Conservation (phyloP, 1,140 invertebrate genomes). For the Camponotus floridanus region DNA sequence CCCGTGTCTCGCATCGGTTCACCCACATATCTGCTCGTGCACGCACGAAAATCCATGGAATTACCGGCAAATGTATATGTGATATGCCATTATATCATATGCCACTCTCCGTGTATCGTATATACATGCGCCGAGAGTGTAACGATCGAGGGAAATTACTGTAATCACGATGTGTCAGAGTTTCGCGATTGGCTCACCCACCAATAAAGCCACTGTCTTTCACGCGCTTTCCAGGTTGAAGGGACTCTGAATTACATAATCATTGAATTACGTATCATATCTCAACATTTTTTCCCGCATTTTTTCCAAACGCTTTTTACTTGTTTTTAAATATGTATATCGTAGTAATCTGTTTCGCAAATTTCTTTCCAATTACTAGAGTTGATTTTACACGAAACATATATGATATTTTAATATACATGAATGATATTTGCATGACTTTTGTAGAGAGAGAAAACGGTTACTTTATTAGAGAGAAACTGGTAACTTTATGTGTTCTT, state of each 20-base stretch:
- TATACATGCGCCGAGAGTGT: conserved; percentile 24
- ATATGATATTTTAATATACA: neutral
- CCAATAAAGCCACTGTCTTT: conserved; percentile 6
- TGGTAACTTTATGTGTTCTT: neutral
- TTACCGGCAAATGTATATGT: neutral
- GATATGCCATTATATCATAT: neutral
- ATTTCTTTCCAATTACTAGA: neutral
- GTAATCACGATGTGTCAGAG: conserved; percentile 32
- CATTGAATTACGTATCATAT: neutral
- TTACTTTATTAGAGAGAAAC: neutral
- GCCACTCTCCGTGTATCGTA: neutral
- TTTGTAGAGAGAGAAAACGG: neutral
- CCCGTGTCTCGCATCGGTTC: conserved; percentile 29
- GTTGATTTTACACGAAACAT: neutral
- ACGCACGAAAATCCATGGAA: conserved; percentile 11
- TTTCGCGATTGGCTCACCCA: conserved; percentile 28
- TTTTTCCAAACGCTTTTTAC: neutral
- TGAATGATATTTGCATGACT: neutral
- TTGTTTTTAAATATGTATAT: neutral
- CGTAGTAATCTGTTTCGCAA: neutral
- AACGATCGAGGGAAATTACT: conserved; percentile 47
- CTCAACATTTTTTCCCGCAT: neutral
- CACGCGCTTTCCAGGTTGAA: neutral
- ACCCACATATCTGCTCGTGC: conserved; percentile 20
- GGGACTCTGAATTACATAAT: neutral